Evolutionary conservation across 1,140 invertebrate genomes (phyloP), one percentile per base, ranked within the genome.

Genomic region (Diabrotica virgifera): DNA sequence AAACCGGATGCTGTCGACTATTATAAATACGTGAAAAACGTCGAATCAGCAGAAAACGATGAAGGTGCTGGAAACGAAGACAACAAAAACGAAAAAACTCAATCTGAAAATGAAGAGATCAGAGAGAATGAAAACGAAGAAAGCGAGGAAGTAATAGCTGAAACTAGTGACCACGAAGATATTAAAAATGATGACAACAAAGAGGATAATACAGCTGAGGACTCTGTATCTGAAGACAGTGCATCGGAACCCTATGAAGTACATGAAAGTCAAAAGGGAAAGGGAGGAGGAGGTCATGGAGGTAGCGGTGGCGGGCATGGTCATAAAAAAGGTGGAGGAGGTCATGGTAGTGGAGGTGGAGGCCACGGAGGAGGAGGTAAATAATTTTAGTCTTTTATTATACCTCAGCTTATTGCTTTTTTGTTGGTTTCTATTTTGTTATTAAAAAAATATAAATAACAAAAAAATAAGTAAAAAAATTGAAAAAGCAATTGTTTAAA

Each of bases 1-100:
- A 55, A 64, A 52, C 58, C 66, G 5, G 66, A 38, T 12, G 62
- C 66, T 38, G 36, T 64, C 14, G 62, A 64, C 54, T 68, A 68
- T 40, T 64, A 70, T 53, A 70, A 70, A 51, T 40, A 67, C 3
- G 11, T 67, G 8, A 24, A 64, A 52, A 53, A 60, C 12, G 50
- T 46, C 5, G 55, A 62, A 11, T 54, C 38, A 11, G 52, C 61
- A 46, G 40, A 58, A 58, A 66, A 46, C 11, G 38, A 38, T 5
- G 40, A 6, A 5, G 56, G 37, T 6, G 65, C 46, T 40, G 36
- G 10, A 40, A 52, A 9, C 11, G 53, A 59, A 59, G 35, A 50
- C 46, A 51, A 66, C 5, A 52, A 59, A n/a, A 65, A 60, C 6
- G 53, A 54, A 12, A 36, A 54, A 13, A 36, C 36, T 6, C 50